Evolutionary conservation across 2,888 invertebrate species (phyloP), one percentile per base, ranked within the genome.

Genomic region (Acleris sparsana): DNA sequence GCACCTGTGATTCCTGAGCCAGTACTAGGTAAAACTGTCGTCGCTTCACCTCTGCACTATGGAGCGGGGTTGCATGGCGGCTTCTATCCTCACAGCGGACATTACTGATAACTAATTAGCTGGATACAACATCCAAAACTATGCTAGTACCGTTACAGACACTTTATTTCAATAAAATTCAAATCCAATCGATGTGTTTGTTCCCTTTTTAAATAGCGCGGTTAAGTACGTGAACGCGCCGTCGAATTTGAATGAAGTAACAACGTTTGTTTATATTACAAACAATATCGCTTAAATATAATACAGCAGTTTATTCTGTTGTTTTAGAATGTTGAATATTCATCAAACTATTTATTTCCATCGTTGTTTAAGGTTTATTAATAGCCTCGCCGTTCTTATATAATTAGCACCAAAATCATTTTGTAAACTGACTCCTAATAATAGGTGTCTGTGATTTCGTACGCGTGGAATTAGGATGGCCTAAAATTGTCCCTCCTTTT

Each of bases 1-100:
- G 78, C 84, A 0, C 84, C 87, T 3, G 73, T 84, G 0, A 51
- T 84, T 3, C 77, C 80, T 39, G 80, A 80, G 3, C 84, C 84
- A 3, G 69, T 83, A 17, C 72, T 79, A 3, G 80, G 79, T 18
- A 79, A 82, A 43, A 68, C 75, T 11, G 69, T 78, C 20, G 67
- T 77, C 5, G 73, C 76, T 9, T 13, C 65, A 67, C 76, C 77
- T 5, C 56, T 76, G 9, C 70, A 76, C 48, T 80, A 80, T 48
- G 83, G 76, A 33, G 71, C 64, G 39, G 78, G 73, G 5, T 69
- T 72, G 72, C 61, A 73, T 68, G 22, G 68, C 67, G 17, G 64
- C 25, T 18, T 72, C 39, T 73, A 73, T 52, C 75, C 77, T 11
- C 73, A 82, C 64, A 67, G 73, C 56, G 80, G 78, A 52, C 80